Base-by-base conservation (phyloP, 2,113 vertebrate genomes). In the Sapajus apella region DNA sequence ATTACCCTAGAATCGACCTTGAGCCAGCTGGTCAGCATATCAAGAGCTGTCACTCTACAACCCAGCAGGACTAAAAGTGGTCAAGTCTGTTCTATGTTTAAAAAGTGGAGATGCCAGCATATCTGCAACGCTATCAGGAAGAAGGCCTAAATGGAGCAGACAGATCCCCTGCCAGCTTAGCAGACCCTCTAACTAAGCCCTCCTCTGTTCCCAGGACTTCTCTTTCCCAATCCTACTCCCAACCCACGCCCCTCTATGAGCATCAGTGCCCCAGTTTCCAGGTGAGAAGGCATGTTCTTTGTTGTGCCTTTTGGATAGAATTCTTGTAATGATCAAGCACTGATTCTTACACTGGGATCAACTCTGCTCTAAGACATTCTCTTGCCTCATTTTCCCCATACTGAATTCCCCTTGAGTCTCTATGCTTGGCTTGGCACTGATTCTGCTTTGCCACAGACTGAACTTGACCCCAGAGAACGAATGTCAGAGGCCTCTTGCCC, bases 11-110 rank as follows among this genome's bases (percentile, higher is more conserved):
- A 92, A 70, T 5, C 37, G 45, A 80, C 88, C 84, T 89, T 93
- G 47, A 95, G 75, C 40, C 84, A 97, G 77, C 81, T 94, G 75
- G 90, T 96, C 66, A 91, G 90, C 77, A 85, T 52, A 88, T 80
- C 87, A 88, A 96, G 37, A 82, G 55, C 72, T 93, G 82, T 87
- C 83, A 77, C 52, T 85, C 72, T 50, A 72, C 40, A 75, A 80
- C 58, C 45, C 90, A 96, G 66, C 79, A 93, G 58, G 83, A 75
- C 12, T 86, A 66, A 82, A 96, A 96, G 66, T 75, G 83, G 73
- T 70, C 70, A 79, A 56, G 84, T 91, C 73, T 90, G 68, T 43
- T 97, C 70, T 76, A n/a, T 56, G 66, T 91, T 87, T 92, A 23
- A 77, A 64, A 72, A 94, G 90, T 61, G 5, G 30, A 88, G 25